Conservation (phyloP, 2,888 invertebrate genomes). For the Graphium colonna region DNA sequence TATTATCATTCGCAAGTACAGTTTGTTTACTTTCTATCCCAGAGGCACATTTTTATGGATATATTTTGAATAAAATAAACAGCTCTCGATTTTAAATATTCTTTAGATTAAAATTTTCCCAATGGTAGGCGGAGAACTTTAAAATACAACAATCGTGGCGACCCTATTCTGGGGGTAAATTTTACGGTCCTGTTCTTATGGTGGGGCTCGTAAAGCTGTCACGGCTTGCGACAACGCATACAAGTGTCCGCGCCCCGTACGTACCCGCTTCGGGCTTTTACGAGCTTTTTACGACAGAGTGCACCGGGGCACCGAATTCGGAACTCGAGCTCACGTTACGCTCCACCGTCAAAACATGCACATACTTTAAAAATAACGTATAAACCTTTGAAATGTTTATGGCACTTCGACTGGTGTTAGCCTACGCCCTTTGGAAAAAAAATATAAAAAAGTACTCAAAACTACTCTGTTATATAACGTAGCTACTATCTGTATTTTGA, state of each 20-base stretch:
- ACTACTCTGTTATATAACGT: neutral
- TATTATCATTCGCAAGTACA: too few species aligned
- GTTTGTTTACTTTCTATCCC: too few species aligned
- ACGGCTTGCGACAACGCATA: conserved; percentile 41
- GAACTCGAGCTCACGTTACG: conserved; percentile 20
- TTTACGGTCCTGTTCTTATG: conserved; percentile 51
- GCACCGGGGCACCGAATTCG: conserved; percentile 51
- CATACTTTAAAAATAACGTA: conserved; percentile 1
- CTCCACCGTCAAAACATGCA: conserved; percentile 15
- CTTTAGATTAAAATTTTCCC: neutral
- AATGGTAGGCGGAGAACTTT: neutral
- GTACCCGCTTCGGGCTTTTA: neutral
- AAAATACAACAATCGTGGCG: neutral
- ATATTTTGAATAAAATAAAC: too few species aligned
- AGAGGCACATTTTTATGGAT: too few species aligned
- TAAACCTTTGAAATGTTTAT: too few species aligned
- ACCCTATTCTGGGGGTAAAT: conserved; percentile 31
- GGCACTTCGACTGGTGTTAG: too few species aligned
- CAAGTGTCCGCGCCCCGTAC: conserved; percentile 34
- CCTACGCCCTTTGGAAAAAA: too few species aligned
- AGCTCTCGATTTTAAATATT: too few species aligned
- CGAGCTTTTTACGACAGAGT: too few species aligned
- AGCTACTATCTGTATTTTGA: neutral
- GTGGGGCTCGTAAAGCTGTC: conserved; percentile 68
- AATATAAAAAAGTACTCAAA: too few species aligned